Percentiles rank a stretch among this genome's conserved stretches.
These are phyloP conservation scores for Todus mexicanus DNA, from an alignment of 2,797 vertebrate species.

Conservation along the genomic window DNA sequence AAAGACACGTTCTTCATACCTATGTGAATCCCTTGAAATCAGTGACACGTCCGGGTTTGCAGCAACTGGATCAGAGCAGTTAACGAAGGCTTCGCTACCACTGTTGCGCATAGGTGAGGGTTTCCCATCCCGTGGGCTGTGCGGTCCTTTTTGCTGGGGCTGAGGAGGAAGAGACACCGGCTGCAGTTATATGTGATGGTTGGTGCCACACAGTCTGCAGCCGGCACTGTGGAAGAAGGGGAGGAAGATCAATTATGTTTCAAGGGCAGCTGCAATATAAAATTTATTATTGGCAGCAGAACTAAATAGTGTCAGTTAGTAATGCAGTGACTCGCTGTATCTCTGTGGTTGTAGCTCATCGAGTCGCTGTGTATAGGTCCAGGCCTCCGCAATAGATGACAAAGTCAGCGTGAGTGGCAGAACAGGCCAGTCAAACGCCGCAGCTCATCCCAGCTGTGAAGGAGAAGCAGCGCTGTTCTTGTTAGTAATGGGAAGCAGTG, in stretches of 20 bases:
- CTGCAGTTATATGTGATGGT: neutral
- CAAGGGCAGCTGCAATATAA: neutral
- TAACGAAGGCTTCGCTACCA: accelerated
- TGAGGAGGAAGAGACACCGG: neutral
- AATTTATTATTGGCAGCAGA: neutral
- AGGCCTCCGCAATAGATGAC: neutral
- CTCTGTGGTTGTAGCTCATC: neutral
- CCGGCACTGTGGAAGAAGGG: neutral
- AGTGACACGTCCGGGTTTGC: neutral
- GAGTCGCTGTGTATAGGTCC: neutral
- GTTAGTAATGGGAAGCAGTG: neutral
- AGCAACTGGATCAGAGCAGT: neutral
- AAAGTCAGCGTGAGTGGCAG: neutral
- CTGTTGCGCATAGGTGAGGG: accelerated
- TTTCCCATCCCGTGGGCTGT: neutral
- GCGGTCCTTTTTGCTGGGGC: neutral
- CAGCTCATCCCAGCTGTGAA: neutral
- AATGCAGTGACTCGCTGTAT: neutral
- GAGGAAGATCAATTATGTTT: neutral
- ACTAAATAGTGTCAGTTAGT: neutral
- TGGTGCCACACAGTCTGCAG: neutral
- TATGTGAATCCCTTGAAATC: neutral
- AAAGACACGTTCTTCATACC: neutral
- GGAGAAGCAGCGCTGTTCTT: accelerated
- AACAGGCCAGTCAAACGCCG: accelerated